phyloP scores from a whole-genome alignment of 2,888 invertebrate species.

The Heteromyza rotundicornis region DNA sequence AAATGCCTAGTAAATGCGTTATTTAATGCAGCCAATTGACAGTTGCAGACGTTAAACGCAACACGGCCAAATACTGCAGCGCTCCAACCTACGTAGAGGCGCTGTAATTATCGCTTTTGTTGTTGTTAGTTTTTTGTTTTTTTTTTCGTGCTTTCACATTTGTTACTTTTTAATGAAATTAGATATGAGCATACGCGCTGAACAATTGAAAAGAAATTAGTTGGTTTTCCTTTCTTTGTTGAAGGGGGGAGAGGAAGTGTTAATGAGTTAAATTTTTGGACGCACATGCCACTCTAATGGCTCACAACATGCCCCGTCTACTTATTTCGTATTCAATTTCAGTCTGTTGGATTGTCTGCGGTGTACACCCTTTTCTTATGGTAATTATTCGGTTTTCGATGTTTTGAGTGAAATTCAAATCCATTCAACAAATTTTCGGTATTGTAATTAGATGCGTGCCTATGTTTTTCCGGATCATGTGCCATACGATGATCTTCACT shows the following conservation, averaged over 20 bases:
- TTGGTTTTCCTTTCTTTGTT: neutral
- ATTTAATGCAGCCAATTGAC: conserved; percentile 48
- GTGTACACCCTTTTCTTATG: neutral
- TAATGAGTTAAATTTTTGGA: conserved; percentile 36
- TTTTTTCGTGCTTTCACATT: neutral
- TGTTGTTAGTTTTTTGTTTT: no score
- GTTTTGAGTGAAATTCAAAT: conserved; percentile 26
- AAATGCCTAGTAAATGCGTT: conserved; percentile 51
- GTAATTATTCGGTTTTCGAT: conserved; percentile 7
- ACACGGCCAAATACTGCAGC: conserved; percentile 30
- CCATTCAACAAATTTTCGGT: no score
- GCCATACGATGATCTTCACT: no score
- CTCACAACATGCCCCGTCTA: neutral
- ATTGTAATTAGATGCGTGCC: no score
- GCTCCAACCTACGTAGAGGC: no score
- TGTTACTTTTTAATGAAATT: conserved; percentile 10
- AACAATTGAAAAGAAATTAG: no score
- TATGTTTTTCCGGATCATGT: no score
- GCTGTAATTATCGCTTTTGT: no score
- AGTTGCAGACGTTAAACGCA: conserved; percentile 17
- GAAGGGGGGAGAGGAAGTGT: conserved; percentile 34
- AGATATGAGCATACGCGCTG: neutral
- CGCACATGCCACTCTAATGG: conserved; percentile 32
- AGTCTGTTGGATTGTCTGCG: neutral
- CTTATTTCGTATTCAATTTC: neutral